These are phyloP conservation scores for Aethes cnicana DNA, from an alignment of 2,888 invertebrate genomes.

Conservation along the genomic window DNA sequence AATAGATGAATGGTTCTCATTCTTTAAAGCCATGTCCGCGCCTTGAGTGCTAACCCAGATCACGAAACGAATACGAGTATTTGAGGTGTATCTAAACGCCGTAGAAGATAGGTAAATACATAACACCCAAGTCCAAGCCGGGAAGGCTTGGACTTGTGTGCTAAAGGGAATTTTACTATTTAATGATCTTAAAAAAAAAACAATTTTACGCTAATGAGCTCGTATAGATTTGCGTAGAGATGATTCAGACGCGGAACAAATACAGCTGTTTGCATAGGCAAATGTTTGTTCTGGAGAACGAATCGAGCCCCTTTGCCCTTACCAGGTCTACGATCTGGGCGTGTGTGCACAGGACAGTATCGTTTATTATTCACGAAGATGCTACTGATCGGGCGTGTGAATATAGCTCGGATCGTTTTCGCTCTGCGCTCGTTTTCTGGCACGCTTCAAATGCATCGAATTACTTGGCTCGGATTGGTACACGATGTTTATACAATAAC, in stretches of 20 bases:
- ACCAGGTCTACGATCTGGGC: not conserved
- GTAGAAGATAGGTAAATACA: no score
- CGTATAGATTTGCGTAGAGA: not conserved
- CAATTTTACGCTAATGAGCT: not conserved
- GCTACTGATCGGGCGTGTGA: slow-evolving; percentile 2
- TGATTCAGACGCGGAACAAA: not conserved
- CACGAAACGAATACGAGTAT: not conserved
- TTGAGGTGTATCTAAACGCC: not conserved
- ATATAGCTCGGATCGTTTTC: slow-evolving; percentile 15
- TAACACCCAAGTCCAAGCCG: no score
- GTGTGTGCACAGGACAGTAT: not conserved
- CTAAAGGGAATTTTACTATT: not conserved
- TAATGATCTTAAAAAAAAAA: not conserved
- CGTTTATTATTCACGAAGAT: slow-evolving; percentile 13
- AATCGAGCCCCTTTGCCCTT: slow-evolving; percentile 3
- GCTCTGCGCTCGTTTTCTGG: slow-evolving; percentile 11
- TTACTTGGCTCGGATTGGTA: slow-evolving; percentile 17
- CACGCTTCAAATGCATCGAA: slow-evolving; percentile 26
- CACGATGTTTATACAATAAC: slow-evolving; percentile 3
- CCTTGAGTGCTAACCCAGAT: slow-evolving; percentile 4
- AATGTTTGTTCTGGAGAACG: slow-evolving; percentile 9
- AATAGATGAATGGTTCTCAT: slow-evolving; percentile 51
- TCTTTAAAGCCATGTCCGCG: slow-evolving; percentile 22
- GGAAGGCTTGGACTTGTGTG: no score
- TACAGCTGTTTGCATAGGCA: not conserved